Percentiles rank a stretch among this genome's conserved stretches.
Conservation (phyloP, 2,888 invertebrate genomes). For the Cloeon dipterum region DNA sequence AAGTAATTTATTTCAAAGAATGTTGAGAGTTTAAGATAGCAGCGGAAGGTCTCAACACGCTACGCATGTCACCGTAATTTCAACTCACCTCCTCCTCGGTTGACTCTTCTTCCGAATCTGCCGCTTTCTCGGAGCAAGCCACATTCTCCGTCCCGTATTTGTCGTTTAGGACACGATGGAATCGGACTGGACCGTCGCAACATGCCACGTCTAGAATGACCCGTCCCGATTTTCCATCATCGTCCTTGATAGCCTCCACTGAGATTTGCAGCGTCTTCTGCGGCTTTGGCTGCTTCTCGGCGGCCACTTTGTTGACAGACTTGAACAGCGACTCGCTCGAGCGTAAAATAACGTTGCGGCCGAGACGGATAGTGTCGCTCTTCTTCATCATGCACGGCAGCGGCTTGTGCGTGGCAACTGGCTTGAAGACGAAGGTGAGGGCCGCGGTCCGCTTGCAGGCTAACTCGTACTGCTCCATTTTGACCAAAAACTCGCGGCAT, state of each 20-base stretch:
- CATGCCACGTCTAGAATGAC: slow-evolving; percentile 70
- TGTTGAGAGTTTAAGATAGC: no score
- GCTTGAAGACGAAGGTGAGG: slow-evolving; percentile 22
- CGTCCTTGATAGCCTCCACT: neutral
- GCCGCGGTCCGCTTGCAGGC: slow-evolving; percentile 7
- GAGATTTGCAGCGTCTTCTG: no score
- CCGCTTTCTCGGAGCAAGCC: slow-evolving; percentile 17
- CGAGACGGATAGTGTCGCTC: no score
- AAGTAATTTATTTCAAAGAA: no score
- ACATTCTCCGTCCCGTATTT: slow-evolving; percentile 34
- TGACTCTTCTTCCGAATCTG: slow-evolving; percentile 2
- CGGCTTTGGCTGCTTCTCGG: no score
- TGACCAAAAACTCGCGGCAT: slow-evolving; percentile 36
- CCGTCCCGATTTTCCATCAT: slow-evolving; percentile 15
- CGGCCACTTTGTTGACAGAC: slow-evolving; percentile 4
- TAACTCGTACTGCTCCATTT: slow-evolving; percentile 14
- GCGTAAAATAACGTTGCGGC: slow-evolving; percentile 8
- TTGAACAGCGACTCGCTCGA: neutral
- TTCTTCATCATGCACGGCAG: slow-evolving; percentile 11
- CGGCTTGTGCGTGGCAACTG: slow-evolving; percentile 25
- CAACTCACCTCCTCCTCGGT: neutral
- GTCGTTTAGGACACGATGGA: slow-evolving; percentile 63
- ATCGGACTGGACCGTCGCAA: slow-evolving; percentile 74
- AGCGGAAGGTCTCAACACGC: no score
- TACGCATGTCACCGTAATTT: no score